phyloP scores from a whole-genome alignment of 2,797 vertebrate species.

The Premnoplex brunnescens region DNA sequence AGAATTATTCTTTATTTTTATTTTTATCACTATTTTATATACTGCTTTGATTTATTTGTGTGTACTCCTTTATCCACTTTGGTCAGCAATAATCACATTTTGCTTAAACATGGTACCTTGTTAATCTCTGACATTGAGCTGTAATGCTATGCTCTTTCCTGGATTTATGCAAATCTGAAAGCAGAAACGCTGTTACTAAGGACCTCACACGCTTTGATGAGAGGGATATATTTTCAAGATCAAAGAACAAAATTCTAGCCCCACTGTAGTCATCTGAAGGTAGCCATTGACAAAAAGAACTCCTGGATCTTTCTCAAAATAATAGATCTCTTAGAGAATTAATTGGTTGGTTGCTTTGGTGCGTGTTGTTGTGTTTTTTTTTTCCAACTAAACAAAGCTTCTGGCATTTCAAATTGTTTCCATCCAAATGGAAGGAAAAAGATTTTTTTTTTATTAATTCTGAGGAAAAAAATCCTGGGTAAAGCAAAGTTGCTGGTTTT shows the following conservation, averaged over 20 bases:
- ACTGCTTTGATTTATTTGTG: neutral
- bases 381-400: neutral
- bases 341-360: neutral
- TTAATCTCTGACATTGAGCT: slow-evolving; percentile 32
- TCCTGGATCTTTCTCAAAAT: neutral
- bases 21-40: neutral
- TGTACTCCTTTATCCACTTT: slow-evolving; percentile 1
- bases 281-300: neutral
- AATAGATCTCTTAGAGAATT: neutral
- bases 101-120: neutral
- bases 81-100: slow-evolving; percentile 9
- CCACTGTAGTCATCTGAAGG: neutral
- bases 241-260: neutral
- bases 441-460: neutral
- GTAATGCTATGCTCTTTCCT: neutral
- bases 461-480: neutral
- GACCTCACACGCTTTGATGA: neutral
- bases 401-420: neutral
- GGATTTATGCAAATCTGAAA: slow-evolving; percentile 32
- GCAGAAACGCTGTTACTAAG: neutral
- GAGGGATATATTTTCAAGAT: neutral
- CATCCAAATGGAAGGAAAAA: fast-evolving
- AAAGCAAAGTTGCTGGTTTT: neutral
- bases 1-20: neutral
- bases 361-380: neutral